Percentiles rank a stretch among this genome's conserved stretches.
Evolutionary conservation across 2,888 invertebrate genomes (phyloP).

Genomic region (Habrosyne pyritoides): DNA sequence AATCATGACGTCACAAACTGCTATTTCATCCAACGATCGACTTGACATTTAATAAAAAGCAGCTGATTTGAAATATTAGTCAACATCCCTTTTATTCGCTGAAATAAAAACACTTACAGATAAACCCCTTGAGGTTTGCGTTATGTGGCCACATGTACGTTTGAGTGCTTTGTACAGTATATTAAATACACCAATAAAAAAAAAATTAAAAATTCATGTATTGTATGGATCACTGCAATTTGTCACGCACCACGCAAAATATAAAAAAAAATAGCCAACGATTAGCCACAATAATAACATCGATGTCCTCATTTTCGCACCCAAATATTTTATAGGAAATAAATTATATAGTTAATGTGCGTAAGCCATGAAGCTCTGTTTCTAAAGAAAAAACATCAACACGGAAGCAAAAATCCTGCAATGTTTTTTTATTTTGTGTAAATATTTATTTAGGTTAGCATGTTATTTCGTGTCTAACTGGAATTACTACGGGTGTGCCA

Average conservation of each 20-base stretch:
- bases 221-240: not conserved
- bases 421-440: not conserved
- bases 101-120: no score
- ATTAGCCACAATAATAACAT: not conserved
- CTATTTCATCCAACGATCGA: no score
- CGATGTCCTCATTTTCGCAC: not conserved
- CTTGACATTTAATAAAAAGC: no score
- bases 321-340: not conserved
- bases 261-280: not conserved
- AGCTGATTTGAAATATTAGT: no score
- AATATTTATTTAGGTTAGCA: not conserved
- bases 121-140: no score
- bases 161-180: no score
- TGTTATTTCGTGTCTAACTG: not conserved
- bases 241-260: not conserved
- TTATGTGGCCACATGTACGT: no score
- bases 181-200: not conserved
- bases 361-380: not conserved
- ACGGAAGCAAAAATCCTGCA: not conserved
- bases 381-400: not conserved
- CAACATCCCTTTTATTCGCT: no score
- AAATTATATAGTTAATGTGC: not conserved
- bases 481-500: not conserved
- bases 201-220: not conserved
- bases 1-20: no score